Evolutionary conservation across 2,797 vertebrate species (phyloP), one percentile per base, ranked within the genome.

Genomic region (Alca torda): DNA sequence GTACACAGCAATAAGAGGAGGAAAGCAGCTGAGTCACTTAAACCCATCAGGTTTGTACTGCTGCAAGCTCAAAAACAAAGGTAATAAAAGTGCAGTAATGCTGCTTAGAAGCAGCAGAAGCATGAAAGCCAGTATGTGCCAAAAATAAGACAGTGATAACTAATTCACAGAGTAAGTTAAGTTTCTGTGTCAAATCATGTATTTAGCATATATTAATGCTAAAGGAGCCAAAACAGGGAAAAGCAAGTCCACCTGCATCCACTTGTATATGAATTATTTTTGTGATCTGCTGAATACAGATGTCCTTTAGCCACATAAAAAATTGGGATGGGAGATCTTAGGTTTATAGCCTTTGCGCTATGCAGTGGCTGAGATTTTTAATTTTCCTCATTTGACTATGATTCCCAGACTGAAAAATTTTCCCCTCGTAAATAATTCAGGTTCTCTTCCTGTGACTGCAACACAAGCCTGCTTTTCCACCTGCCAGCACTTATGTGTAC

Each of bases 371-470:
- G 43, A 78, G 69, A 82, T 81, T 88, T 93, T 91, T 76, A 76
- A 86, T 96, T 84, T 95, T 90, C 69, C 63, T 95, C 24, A 91
- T 96, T 95, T 97, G 87, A 74, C 48, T 96, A 35, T 15, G 37
- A 86, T 84, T 93, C 48, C 43, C 87, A 96, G 83, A 81, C 91
- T 70, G 67, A 70, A 90, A 88, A 92, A 45, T 16, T 24, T 95
- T 93, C 67, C 89, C 76, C 23, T 95, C 0, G 72, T 91, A 96
- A 94, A 87, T 96, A 93, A 95, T 95, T 95, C 94, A 95, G 31
- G 12, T 86, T 93, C 54, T 95, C 28, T 82, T 95, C 70, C 83
- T 93, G 51, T 86, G 79, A 90, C 79, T 94, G 54, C 46, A 86
- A 73, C 59, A 83, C 37, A 86, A 87, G 70, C 67, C 61, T 93